phyloP scores from a whole-genome alignment of 2,888 invertebrate genomes.

The Chirona hameri region DNA sequence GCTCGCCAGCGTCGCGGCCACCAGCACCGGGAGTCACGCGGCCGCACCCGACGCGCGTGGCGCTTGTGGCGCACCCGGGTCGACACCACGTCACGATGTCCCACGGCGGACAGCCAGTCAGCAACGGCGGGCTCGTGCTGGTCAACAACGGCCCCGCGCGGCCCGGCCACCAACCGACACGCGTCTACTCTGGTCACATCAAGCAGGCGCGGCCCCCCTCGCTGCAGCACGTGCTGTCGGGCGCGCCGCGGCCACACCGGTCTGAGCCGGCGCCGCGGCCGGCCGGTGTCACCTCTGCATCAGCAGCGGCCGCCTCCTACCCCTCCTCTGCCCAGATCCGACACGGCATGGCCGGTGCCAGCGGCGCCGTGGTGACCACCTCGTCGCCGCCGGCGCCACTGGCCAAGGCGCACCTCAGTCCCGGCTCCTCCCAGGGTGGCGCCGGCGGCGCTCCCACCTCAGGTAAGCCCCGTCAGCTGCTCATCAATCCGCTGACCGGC shows the following conservation, averaged over 20 bases:
- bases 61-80: slow-evolving; percentile 39
- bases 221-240: slow-evolving; percentile 1
- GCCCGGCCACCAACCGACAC: slow-evolving; percentile 1
- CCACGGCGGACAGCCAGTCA: slow-evolving; percentile 3
- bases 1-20: slow-evolving; percentile 41
- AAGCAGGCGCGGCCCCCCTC: slow-evolving; percentile 24
- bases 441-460: slow-evolving; percentile 38
- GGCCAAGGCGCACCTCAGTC: slow-evolving; percentile 37
- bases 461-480: slow-evolving; percentile 70
- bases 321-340: not conserved
- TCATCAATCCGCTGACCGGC: slow-evolving; percentile 85
- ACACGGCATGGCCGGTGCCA: slow-evolving; percentile 30
- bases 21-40: slow-evolving; percentile 44
- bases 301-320: not conserved
- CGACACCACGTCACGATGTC: not conserved
- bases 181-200: slow-evolving; percentile 10
- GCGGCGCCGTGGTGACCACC: slow-evolving; percentile 36
- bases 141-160: slow-evolving; percentile 5
- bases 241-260: not conserved
- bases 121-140: slow-evolving; percentile 13
- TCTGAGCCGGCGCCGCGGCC: not conserved
- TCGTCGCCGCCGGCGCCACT: slow-evolving; percentile 49
- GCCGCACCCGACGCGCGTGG: slow-evolving; percentile 41
- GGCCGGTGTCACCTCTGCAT: not conserved
- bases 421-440: slow-evolving; percentile 41